Conservation (phyloP, 1,140 invertebrate genomes). For the Parapsyche elsis region DNA sequence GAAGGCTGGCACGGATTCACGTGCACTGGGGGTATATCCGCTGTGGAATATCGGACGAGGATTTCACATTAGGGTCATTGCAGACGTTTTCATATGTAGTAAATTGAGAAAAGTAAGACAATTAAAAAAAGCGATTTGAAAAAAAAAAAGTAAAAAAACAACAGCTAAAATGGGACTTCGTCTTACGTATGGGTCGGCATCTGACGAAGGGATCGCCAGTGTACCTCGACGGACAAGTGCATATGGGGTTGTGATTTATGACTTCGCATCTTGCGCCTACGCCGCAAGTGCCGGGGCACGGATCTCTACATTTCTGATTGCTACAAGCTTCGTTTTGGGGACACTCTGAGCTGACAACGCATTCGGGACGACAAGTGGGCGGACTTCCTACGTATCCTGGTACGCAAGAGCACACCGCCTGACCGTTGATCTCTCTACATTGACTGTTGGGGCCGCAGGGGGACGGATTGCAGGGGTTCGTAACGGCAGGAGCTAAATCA, state of each 20-base stretch:
- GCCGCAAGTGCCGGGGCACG: conserved; percentile 75
- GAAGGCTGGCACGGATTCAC: conserved; percentile 74
- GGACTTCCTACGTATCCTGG: conserved; percentile 72
- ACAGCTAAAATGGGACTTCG: too few species aligned
- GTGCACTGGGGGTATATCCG: conserved; percentile 66
- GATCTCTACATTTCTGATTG: conserved; percentile 73
- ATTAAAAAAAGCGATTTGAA: conserved; percentile 38
- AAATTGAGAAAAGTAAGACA: too few species aligned
- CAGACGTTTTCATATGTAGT: too few species aligned
- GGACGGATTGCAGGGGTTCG: conserved; percentile 69
- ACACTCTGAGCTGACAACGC: conserved; percentile 73
- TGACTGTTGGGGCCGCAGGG: conserved; percentile 75
- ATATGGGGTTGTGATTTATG: conserved; percentile 73
- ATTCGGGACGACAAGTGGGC: conserved; percentile 74
- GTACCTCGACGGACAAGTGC: conserved; percentile 70
- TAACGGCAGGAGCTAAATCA: conserved; percentile 56
- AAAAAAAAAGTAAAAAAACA: background rate
- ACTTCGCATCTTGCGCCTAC: conserved; percentile 72
- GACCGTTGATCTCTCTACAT: conserved; percentile 70
- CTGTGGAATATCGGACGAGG: conserved; percentile 58
- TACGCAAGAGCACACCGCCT: conserved; percentile 72
- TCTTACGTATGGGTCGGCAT: conserved; percentile 65
- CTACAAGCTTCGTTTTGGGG: conserved; percentile 71
- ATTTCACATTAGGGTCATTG: too few species aligned
- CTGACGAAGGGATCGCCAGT: conserved; percentile 72